Evolutionary conservation across 2,113 vertebrate genomes (phyloP).

Genomic region (Notarius quadriscutis): DNA sequence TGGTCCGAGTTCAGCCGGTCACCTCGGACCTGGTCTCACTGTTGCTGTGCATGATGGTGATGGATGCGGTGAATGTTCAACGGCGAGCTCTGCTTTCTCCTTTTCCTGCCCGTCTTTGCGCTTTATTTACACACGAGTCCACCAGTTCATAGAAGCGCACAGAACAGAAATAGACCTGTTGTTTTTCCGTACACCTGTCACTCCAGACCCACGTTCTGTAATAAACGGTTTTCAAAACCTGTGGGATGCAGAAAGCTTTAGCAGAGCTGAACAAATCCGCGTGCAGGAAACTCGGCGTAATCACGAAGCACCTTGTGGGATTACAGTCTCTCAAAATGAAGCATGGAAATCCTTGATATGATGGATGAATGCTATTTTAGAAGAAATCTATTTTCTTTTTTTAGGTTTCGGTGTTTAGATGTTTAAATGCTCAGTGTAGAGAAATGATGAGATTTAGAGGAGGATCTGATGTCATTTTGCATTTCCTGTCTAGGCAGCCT

Average conservation of each 20-base stretch:
- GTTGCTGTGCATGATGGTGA: conserved; percentile 6
- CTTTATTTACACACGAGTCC: background rate
- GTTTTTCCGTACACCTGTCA: background rate
- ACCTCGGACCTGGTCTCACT: background rate
- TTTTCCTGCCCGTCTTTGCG: background rate
- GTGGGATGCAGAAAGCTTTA: conserved; percentile 9
- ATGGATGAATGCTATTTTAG: background rate
- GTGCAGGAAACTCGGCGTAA: background rate
- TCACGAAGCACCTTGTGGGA: background rate
- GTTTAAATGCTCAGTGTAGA: background rate
- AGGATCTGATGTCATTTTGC: background rate
- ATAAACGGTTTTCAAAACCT: conserved; percentile 14
- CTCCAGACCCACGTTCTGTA: background rate
- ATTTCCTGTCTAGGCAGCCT: conserved; percentile 80
- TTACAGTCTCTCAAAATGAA: background rate
- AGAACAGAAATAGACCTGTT: background rate
- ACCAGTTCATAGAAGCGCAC: background rate
- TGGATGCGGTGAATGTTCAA: background rate
- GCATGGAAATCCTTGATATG: background rate
- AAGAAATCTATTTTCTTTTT: background rate
- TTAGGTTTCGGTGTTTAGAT: background rate
- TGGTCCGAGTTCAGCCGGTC: background rate
- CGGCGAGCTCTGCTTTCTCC: background rate
- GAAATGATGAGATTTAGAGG: background rate
- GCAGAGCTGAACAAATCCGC: conserved; percentile 26